Conservation (phyloP, 2,888 invertebrate genomes). For the Chironomus tentans region DNA sequence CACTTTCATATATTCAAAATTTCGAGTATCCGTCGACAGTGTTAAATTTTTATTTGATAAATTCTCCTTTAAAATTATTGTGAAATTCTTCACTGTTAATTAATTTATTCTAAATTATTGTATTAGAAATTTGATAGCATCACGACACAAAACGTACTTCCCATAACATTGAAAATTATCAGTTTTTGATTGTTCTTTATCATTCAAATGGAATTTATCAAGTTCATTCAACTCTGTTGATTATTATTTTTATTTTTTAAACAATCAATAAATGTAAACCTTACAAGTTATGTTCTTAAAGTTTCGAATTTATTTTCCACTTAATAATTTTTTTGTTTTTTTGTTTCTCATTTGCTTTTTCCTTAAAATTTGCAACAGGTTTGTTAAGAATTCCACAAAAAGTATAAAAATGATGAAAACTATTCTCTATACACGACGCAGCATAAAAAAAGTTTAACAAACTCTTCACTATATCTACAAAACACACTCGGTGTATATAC, state of each 20-base stretch:
- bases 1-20: slow-evolving; percentile 29
- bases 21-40: slow-evolving; percentile 2
- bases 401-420: slow-evolving; percentile 36
- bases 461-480: slow-evolving; percentile 34
- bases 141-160: too few species aligned
- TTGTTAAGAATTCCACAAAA: slow-evolving; percentile 44
- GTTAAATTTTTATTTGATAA: background rate
- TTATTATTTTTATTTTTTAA: too few species aligned
- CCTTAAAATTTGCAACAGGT: slow-evolving; percentile 41
- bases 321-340: slow-evolving; percentile 3
- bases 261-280: too few species aligned
- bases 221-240: background rate
- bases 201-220: background rate
- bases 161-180: too few species aligned
- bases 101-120: too few species aligned
- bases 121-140: too few species aligned
- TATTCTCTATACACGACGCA: background rate
- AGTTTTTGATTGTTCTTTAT: background rate
- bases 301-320: too few species aligned
- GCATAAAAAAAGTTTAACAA: slow-evolving; percentile 37
- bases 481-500: background rate
- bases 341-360: background rate
- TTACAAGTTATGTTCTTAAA: too few species aligned
- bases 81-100: background rate
- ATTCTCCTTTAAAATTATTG: background rate